Base-by-base conservation (phyloP, 2,888 invertebrate genomes). In the Fissipunctia ypsillon region DNA sequence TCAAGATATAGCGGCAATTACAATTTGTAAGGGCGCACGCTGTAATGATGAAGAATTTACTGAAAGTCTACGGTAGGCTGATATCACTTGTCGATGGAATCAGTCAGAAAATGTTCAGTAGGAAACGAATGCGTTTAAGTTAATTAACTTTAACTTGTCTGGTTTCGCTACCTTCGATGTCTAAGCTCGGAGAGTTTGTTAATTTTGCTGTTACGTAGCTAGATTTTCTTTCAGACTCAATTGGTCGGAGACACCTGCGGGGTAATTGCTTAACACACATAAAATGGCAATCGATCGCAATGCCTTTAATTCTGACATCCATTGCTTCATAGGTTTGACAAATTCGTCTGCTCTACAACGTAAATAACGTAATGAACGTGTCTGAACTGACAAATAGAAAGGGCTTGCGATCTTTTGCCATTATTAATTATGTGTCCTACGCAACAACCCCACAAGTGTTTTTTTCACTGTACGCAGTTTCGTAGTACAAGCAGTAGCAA, bases 1-100 rank as follows among this genome's bases (percentile, higher is more conserved):
- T 84, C 83, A 83, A 85, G 83, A 85, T 85, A 85, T 76, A 82
- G 48, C 48, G 68, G 72, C 35, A 85, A 85, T 85, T 73, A 73
- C 61, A 75, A 75, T 75, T 84, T 68, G 69, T 66, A 43, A 83
- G 28, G 31, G 56, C 9, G 59, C 22, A 28, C 38, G 60, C 19
- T 31, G 72, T 56, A 68, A 64, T 56, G 52, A 60, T 41, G 50
- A 59, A 61, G 19, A 31, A 38, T 56, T 60, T 60, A 31, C 25
- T 28, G 19, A 41, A 73, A 22, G 2, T 41, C 4, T 35, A 60
- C 16, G 16, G n/a, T 54, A 41, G 19, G n/a, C 16, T 70, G 41
- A 12, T 19, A 16, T 16, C 35, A 60, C 6, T 38, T 35, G 14
- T 57, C 22, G 6, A 25, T n/a, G 6, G 7, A 25, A 41, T 56